Evolutionary conservation across 35 echinoderm and acorn worm species (phyloP), one percentile per base, ranked within the genome.

Genomic region (Stichopus chloronotus): DNA sequence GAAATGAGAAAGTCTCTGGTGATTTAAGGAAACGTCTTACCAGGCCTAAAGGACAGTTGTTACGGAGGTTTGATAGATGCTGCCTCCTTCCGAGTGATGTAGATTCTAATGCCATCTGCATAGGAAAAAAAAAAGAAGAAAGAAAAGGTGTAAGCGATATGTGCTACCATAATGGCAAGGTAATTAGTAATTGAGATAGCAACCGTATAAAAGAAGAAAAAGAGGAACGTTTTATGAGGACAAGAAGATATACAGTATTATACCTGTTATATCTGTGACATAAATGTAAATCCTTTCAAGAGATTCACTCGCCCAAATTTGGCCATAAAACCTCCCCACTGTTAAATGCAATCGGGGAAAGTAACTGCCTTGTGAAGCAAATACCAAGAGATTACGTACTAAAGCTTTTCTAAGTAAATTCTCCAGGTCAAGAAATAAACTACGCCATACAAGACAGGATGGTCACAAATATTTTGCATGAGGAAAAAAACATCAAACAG

Each of bases 91-190:
- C 93, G n/a, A 92, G 79, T 80, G 94, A 78, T 21, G 93, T 95
- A 55, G 94, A 93, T 89, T 97, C 96, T 43, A 97, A 77, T 22
- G 92, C 96, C 96, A 97, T 97, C 96, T 97, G 90, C 5, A 94
- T 84, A 57, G 79, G 85, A 8, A 81, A 94, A 88, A 59, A 94
- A 89, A 95, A 7, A 93, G 17, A 21, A 53, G 55, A 55, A n/a
- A 11, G 14, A 85, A 58, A 85, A 85, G 30, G 30, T 43, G 30
- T 43, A 43, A 43, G 30, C 58, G 68, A 90, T 30, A 63, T 72
- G 59, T 25, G 24, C 22, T 90, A 53, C 52, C n/a, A 20, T 90
- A 71, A 90, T 90, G 82, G 82, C 55, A 23, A 85, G 57, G 82
- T 58, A 85, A 85, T 85, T 85, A 85, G 58, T 85, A 56, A 85